Evolutionary conservation across 2,888 invertebrate species (phyloP).

Genomic region (Dolomedes plantarius): DNA sequence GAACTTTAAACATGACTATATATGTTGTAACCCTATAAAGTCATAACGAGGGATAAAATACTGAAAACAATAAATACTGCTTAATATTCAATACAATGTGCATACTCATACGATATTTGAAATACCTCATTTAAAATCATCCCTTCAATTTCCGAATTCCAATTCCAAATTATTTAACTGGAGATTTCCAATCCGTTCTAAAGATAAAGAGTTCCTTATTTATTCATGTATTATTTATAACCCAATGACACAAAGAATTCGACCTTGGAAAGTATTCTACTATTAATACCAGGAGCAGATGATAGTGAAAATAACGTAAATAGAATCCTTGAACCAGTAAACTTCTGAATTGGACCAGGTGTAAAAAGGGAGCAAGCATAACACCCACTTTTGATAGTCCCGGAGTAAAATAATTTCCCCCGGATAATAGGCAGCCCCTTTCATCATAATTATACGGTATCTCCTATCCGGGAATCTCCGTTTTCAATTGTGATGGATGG

Average conservation of each 20-base stretch:
- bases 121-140: too few species aligned
- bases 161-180: too few species aligned
- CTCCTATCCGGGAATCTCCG: conserved; percentile 41
- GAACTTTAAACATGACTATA: too few species aligned
- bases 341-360: conserved; percentile 35
- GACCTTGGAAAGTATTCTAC: conserved; percentile 7
- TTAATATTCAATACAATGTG: too few species aligned
- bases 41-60: too few species aligned
- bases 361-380: conserved; percentile 26
- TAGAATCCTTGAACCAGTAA: conserved; percentile 30
- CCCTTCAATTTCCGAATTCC: too few species aligned
- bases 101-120: too few species aligned
- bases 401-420: background rate
- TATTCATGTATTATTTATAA: too few species aligned
- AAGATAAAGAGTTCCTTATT: too few species aligned
- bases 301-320: background rate
- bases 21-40: too few species aligned
- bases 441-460: conserved; percentile 67
- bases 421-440: conserved; percentile 39
- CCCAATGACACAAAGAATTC: background rate
- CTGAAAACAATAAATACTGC: too few species aligned
- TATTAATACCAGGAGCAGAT: conserved; percentile 2
- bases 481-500: conserved; percentile 52
- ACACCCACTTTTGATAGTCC: conserved; percentile 36
- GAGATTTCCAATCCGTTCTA: too few species aligned